Evolutionary conservation across 2,888 invertebrate genomes (phyloP).

Genomic region (Trissolcus brochymenae): DNA sequence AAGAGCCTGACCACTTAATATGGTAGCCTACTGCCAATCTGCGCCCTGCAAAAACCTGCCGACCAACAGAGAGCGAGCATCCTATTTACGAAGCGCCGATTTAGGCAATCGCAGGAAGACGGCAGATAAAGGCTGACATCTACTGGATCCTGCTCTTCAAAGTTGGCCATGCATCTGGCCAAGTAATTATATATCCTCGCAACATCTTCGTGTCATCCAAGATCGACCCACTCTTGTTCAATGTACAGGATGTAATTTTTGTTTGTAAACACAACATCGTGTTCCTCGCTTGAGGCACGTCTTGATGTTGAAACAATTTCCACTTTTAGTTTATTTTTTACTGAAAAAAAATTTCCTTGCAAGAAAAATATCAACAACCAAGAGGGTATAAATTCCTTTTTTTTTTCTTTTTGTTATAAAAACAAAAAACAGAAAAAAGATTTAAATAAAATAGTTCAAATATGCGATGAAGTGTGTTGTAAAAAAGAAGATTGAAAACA

Average conservation of each 20-base stretch:
- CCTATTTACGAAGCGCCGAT: constrained; percentile 60
- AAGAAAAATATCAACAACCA: no score
- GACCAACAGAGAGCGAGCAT: constrained; percentile 49
- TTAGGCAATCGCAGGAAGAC: constrained; percentile 61
- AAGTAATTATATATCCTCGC: constrained; percentile 52
- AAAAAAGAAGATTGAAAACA: no score
- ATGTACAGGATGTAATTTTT: neutral
- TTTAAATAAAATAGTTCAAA: no score
- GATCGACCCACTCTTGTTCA: constrained; percentile 1
- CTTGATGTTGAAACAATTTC: neutral
- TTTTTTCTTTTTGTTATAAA: neutral
- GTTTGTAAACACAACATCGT: constrained; percentile 4
- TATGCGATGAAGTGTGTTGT: no score
- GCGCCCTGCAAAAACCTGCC: constrained; percentile 63
- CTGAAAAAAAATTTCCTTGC: no score
- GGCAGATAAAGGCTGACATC: constrained; percentile 60
- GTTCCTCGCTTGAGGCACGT: neutral
- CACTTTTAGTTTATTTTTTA: neutral
- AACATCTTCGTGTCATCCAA: constrained; percentile 31
- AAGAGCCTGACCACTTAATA: constrained; percentile 64
- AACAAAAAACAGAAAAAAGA: no score
- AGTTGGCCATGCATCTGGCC: constrained; percentile 61
- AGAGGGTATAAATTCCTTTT: neutral
- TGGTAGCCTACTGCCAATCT: constrained; percentile 65
- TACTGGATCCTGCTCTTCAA: constrained; percentile 54